phyloP scores from a whole-genome alignment of 2,113 vertebrate species.

The Triplophysa tibetana region DNA sequence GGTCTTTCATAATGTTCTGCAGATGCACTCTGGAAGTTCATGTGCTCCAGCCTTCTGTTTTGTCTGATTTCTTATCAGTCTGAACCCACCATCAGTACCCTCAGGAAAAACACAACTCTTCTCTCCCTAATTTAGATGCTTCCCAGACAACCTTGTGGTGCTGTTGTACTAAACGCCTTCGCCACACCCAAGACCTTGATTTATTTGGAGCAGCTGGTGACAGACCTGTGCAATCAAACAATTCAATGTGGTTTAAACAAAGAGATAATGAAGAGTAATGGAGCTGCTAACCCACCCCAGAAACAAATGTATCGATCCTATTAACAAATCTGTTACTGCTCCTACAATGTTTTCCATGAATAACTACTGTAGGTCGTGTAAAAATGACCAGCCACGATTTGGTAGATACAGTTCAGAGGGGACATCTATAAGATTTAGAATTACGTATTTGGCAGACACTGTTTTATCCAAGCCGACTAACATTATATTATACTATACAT shows the following conservation, averaged over 20 bases:
- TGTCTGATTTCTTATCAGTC: conserved; percentile 37
- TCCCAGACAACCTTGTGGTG: conserved; percentile 51
- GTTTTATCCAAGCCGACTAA: no score
- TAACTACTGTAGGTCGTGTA: not conserved
- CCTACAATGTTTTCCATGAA: conserved; percentile 1
- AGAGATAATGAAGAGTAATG: conserved; percentile 43
- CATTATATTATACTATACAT: no score
- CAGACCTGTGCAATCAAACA: conserved; percentile 40
- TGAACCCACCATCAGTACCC: conserved; percentile 34
- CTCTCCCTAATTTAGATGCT: conserved; percentile 45
- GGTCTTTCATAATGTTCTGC: conserved; percentile 18
- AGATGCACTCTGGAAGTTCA: not conserved
- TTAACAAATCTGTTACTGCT: not conserved
- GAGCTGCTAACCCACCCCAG: conserved; percentile 40
- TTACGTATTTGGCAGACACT: no score
- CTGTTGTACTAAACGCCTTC: conserved; percentile 36
- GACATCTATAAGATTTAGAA: not conserved
- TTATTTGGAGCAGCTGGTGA: conserved; percentile 37
- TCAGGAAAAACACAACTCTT: conserved; percentile 33
- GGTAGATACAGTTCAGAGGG: not conserved
- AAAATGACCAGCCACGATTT: not conserved
- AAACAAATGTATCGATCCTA: not conserved
- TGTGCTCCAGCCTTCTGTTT: conserved; percentile 19
- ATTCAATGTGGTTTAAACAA: conserved; percentile 45
- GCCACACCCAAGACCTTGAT: conserved; percentile 24